phyloP scores from a whole-genome alignment of 1,140 invertebrate species.

The Dinothrombium tinctorium region DNA sequence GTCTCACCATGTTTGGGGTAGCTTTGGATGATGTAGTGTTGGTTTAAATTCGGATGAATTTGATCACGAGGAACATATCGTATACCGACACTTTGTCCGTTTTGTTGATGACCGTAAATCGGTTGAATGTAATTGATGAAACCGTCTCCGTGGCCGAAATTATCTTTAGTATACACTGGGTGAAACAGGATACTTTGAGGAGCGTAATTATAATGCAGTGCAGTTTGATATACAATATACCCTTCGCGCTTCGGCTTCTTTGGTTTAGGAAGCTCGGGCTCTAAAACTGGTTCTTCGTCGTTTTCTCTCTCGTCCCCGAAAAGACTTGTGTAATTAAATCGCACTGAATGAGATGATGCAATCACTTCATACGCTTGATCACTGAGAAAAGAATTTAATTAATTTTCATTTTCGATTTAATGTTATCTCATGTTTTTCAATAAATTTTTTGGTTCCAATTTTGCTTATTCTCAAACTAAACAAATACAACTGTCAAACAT shows the following conservation, averaged over 20 bases:
- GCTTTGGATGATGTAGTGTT: neutral
- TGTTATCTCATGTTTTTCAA: too few relatives aligned
- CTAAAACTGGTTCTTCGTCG: conserved; percentile 14
- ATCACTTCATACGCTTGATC: conserved; percentile 14
- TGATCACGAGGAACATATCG: too few relatives aligned
- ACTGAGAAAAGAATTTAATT: conserved; percentile 9
- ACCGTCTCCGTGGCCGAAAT: neutral
- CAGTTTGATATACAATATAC: conserved; percentile 15
- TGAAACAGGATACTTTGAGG: neutral
- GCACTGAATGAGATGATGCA: conserved; percentile 10
- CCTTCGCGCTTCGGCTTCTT: conserved; percentile 2
- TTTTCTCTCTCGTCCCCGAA: conserved; percentile 16
- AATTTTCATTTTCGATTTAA: too few relatives aligned
- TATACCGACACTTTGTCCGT: too few relatives aligned
- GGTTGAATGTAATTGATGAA: conserved; percentile 1
- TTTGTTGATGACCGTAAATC: neutral
- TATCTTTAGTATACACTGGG: neutral
- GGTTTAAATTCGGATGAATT: neutral
- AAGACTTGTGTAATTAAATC: conserved; percentile 15
- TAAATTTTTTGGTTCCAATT: too few relatives aligned
- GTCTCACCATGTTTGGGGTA: too few relatives aligned
- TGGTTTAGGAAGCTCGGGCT: conserved; percentile 1
- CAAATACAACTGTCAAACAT: too few relatives aligned
- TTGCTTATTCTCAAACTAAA: too few relatives aligned
- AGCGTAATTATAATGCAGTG: conserved; percentile 13